Evolutionary conservation across 2,113 vertebrate species (phyloP), one percentile per base, ranked within the genome.

Genomic region (Elgaria multicarinata): DNA sequence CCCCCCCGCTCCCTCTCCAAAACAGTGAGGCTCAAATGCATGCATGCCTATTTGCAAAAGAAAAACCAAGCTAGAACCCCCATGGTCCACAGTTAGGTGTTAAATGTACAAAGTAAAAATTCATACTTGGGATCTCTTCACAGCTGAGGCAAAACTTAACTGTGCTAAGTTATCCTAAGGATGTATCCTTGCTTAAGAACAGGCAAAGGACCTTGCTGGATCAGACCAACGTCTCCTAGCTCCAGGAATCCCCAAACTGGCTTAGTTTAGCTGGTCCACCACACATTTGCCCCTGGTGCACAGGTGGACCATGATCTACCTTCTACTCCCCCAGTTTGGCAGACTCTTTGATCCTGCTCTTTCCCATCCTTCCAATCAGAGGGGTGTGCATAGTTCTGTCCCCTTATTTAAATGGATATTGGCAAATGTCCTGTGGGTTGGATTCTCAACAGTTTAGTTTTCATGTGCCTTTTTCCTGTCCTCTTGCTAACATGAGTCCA

Each of bases 401-500:
- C 86, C 83, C 0, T 80, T 0, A 0, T 6, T 72, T 20, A 5
- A 0, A 16, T 3, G 83, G 85, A 13, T 79, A 22, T 74, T 22
- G 4, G 46, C 62, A 85, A 91, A 22, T 8, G 2, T 71, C 91
- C 90, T 92, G 88, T 90, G 90, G 64, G 92, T 94, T 93, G 93
- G 93, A 86, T 92, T 95, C 94, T 93, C 81, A 18, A 5, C 94
- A 93, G 91, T 92, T 95, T 96, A 95, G 96, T 97, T 96, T 96
- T 95, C 94, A 95, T 36, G 58, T 97, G 94, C 95, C 95, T 97
- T 95, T 97, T 46, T 97, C 97, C 96, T 97, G 7, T 96, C 96
- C 95, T 96, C 88, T 97, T 95, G 97, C 97, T 97, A 95, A 96
- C 97, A 89, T 92, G 95, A 96, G 91, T 94, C 93, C 97, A 97